Evolutionary conservation across 37 sponge, comb jelly and placozoan genomes (phyloP).

Genomic region (Lycopodina hypogea): DNA sequence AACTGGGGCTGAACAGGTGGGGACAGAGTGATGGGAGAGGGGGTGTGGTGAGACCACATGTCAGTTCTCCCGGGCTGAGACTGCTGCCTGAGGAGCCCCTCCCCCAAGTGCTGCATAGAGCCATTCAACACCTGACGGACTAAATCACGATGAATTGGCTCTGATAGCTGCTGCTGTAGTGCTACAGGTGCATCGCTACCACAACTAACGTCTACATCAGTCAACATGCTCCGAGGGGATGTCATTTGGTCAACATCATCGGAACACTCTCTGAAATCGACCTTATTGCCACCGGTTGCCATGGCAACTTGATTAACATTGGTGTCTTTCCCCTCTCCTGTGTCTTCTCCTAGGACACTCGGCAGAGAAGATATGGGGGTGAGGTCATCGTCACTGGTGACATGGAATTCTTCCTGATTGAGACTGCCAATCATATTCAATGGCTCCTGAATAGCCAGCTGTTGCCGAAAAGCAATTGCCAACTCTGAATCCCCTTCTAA

Average conservation of each 20-base stretch:
- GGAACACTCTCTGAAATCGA: not conserved
- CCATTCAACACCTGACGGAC: constrained; percentile 2
- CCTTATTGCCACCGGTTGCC: not conserved
- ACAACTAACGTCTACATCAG: no score
- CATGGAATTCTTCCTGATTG: not conserved
- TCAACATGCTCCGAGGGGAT: no score
- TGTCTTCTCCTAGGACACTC: no score
- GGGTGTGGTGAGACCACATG: no score
- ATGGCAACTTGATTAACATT: not conserved
- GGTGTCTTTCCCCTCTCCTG: not conserved
- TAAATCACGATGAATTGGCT: not conserved
- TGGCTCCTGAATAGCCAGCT: not conserved
- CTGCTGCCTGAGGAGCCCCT: not conserved
- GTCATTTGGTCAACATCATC: no score
- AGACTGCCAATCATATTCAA: not conserved
- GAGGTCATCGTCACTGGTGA: not conserved
- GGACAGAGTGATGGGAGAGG: no score
- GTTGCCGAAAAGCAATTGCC: not conserved
- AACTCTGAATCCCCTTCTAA: not conserved
- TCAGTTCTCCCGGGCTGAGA: no score
- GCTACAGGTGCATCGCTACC: not conserved
- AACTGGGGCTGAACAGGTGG: no score
- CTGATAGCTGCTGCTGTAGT: not conserved
- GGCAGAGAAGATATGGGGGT: not conserved
- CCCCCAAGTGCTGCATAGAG: not conserved